Conservation (phyloP, 2,113 vertebrate genomes). For the Oryzias javanicus region DNA sequence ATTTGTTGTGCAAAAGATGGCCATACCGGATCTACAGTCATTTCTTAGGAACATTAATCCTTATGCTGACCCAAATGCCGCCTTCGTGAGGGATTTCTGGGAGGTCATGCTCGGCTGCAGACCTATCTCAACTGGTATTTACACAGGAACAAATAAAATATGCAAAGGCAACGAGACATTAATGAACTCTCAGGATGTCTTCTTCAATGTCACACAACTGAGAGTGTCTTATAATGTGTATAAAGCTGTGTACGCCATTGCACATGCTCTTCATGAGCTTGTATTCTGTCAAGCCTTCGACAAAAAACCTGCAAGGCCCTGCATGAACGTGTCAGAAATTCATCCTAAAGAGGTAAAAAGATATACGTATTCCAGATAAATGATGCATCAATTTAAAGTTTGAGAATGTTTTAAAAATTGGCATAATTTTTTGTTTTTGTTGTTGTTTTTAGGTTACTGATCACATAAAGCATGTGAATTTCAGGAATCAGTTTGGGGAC, state of each 20-base stretch:
- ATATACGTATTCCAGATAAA: too few relatives aligned
- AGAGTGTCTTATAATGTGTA: constrained; percentile 77
- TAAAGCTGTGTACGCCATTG: constrained; percentile 77
- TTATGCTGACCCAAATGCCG: constrained; percentile 31
- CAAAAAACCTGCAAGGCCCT: constrained; percentile 26
- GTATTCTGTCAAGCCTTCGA: constrained; percentile 64
- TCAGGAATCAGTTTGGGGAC: constrained; percentile 69
- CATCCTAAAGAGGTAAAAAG: constrained; percentile 62
- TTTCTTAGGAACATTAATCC: constrained; percentile 67
- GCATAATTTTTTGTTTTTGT: background rate
- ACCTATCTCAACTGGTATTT: constrained; percentile 9
- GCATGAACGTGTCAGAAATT: constrained; percentile 68
- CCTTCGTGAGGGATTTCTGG: constrained; percentile 74
- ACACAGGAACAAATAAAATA: background rate
- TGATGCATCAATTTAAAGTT: too few relatives aligned
- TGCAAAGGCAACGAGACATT: constrained; percentile 71
- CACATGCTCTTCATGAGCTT: constrained; percentile 71
- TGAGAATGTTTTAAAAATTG: background rate
- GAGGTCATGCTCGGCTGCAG: constrained; percentile 66
- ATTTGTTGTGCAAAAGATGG: constrained; percentile 74
- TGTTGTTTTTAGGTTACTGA: constrained; percentile 59
- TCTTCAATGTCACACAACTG: constrained; percentile 75
- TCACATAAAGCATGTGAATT: constrained; percentile 64
- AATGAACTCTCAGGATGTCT: constrained; percentile 54
- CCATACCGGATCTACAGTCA: constrained; percentile 63